phyloP scores from a whole-genome alignment of 2,113 vertebrate species.

The Geococcyx californianus region DNA sequence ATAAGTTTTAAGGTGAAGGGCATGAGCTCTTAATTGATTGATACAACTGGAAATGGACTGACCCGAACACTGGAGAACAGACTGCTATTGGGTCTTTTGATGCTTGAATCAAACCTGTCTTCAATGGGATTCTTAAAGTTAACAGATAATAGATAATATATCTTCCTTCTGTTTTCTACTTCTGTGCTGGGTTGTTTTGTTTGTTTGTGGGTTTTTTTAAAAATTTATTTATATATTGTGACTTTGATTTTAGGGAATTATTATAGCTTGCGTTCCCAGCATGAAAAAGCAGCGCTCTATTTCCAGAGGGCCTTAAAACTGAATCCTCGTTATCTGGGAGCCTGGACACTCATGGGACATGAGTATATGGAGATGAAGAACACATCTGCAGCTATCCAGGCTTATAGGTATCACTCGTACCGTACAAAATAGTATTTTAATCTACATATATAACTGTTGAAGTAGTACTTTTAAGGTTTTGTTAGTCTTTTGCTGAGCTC shows the following conservation, averaged over 20 bases:
- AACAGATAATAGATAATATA: neutral
- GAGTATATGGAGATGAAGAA: conserved; percentile 99
- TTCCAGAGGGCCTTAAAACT: conserved; percentile 97
- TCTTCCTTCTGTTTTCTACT: neutral
- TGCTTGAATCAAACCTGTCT: neutral
- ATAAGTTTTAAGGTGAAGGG: neutral
- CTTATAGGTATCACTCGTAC: conserved; percentile 81
- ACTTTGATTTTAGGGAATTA: conserved; percentile 86
- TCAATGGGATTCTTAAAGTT: neutral
- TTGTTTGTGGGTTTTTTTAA: neutral
- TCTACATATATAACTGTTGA: neutral
- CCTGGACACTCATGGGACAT: conserved; percentile 98
- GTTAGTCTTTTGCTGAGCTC: neutral
- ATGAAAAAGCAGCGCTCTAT: conserved; percentile 97
- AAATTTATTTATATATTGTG: neutral
- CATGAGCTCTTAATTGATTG: neutral
- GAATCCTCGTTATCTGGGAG: conserved; percentile 95
- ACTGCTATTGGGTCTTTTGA: neutral
- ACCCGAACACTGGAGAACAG: neutral
- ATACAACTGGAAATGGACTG: neutral
- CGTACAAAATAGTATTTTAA: neutral
- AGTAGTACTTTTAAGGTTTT: neutral
- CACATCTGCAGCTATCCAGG: conserved; percentile 97
- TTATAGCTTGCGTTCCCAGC: conserved; percentile 96
- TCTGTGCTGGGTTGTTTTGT: neutral